These are phyloP conservation scores for Callipepla californica DNA, from an alignment of 2,113 vertebrate genomes.

Conservation along the genomic window DNA sequence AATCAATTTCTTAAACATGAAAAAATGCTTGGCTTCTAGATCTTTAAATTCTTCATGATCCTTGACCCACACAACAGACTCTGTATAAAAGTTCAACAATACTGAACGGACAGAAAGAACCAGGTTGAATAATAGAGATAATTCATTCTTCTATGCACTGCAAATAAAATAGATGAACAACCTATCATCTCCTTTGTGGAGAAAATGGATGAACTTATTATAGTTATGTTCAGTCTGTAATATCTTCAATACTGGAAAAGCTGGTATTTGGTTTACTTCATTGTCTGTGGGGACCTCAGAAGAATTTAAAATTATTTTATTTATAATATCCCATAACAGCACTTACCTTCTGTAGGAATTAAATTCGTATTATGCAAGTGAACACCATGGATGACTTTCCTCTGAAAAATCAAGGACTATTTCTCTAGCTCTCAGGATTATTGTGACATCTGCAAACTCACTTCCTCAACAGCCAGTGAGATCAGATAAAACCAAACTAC, in stretches of 20 bases:
- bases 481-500: not conserved
- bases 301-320: not conserved
- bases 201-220: not conserved
- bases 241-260: not conserved
- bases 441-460: not conserved
- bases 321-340: not conserved
- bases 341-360: not conserved
- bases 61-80: not conserved
- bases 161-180: not conserved
- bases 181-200: not conserved
- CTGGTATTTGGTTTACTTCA: not conserved
- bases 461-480: not conserved
- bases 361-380: not conserved
- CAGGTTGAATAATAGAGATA: not conserved
- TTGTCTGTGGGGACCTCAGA: not conserved
- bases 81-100: not conserved
- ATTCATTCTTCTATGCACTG: not conserved
- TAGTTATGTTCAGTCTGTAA: not conserved
- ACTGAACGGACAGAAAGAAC: not conserved
- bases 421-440: not conserved
- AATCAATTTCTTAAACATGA: not conserved
- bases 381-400: not conserved
- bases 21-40: not conserved
- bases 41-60: not conserved
- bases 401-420: not conserved